phyloP scores from a whole-genome alignment of 2,797 vertebrate genomes.

The Ctenosaura bakeri region DNA sequence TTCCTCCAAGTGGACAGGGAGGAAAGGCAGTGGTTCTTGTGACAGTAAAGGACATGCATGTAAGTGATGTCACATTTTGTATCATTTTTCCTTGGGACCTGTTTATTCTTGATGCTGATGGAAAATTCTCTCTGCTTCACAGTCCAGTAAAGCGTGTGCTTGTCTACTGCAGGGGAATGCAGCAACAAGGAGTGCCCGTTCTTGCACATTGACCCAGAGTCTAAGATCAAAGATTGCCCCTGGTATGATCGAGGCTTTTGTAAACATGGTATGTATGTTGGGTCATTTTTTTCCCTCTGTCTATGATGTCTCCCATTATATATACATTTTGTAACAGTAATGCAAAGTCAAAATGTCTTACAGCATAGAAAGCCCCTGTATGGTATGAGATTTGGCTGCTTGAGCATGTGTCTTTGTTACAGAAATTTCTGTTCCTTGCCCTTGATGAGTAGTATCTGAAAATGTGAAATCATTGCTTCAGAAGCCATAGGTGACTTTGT shows the following conservation, averaged over 20 bases:
- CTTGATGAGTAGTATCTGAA: not conserved
- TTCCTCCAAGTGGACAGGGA: constrained; percentile 42
- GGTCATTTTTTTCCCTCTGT: not conserved
- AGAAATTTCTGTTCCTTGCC: not conserved
- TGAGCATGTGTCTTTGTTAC: not conserved
- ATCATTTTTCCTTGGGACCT: not conserved
- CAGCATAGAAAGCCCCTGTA: not conserved
- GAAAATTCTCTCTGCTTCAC: not conserved
- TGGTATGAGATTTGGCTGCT: not conserved
- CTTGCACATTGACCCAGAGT: constrained; percentile 98
- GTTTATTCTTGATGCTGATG: not conserved
- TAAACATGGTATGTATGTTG: constrained; percentile 91
- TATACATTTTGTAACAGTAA: not conserved
- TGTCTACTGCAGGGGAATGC: constrained; percentile 89
- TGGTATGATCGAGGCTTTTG: constrained; percentile 99
- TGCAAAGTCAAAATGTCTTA: too few relatives aligned
- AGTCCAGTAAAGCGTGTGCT: constrained; percentile 34
- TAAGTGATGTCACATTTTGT: not conserved
- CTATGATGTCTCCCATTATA: not conserved
- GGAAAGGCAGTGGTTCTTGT: not conserved
- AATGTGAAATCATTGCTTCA: not conserved
- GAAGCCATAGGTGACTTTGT: not conserved
- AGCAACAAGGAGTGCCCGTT: constrained; percentile 99
- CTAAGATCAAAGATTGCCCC: constrained; percentile 99
- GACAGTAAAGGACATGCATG: not conserved